These are phyloP conservation scores for Sebastes hopkinsi DNA, from an alignment of 2,797 vertebrate species.

Conservation along the genomic window DNA sequence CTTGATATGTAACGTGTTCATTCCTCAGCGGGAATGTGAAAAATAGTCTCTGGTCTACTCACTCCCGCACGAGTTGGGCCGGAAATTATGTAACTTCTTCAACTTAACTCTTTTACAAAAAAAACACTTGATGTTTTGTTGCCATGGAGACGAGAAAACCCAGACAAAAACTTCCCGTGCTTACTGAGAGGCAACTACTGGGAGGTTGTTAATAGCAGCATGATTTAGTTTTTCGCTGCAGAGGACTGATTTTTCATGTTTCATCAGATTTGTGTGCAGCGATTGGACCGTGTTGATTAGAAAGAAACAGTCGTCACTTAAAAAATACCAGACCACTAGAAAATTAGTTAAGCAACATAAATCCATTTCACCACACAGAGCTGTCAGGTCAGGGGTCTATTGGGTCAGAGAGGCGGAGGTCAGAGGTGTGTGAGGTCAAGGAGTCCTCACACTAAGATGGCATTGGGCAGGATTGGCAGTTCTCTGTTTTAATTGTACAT, in stretches of 20 bases:
- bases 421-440: not conserved
- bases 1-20: slow-evolving; percentile 41
- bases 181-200: slow-evolving; percentile 37
- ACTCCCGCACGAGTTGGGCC: slow-evolving; percentile 36
- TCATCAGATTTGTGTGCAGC: not conserved
- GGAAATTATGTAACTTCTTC: slow-evolving; percentile 63
- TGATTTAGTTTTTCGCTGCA: not conserved
- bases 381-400: not conserved
- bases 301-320: not conserved
- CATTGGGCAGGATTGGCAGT: not conserved
- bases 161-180: slow-evolving; percentile 52
- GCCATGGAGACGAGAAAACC: slow-evolving; percentile 53
- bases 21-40: slow-evolving; percentile 41
- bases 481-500: not conserved
- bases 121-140: slow-evolving; percentile 62
- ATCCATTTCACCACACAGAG: not conserved
- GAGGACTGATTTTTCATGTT: not conserved
- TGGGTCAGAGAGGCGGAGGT: not conserved
- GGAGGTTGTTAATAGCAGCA: slow-evolving; percentile 24
- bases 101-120: slow-evolving; percentile 51
- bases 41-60: slow-evolving; percentile 41
- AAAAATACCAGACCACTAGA: not conserved
- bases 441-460: not conserved
- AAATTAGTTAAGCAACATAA: not conserved
- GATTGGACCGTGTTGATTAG: not conserved